Base-by-base conservation (phyloP, 2,113 vertebrate genomes). In the Eulemur rufifrons region DNA sequence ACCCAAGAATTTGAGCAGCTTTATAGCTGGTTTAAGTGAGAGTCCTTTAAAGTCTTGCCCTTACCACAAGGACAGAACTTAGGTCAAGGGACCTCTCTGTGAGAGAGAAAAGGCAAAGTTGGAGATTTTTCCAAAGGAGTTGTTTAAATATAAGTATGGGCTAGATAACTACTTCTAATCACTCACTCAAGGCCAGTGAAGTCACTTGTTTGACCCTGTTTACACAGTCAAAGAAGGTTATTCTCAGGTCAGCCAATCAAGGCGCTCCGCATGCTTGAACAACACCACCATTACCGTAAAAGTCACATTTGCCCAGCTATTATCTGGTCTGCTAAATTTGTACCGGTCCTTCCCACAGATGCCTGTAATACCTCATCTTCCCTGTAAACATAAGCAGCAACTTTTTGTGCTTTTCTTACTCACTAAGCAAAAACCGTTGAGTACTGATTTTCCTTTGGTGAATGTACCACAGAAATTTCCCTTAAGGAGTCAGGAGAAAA, bases 1-100 rank as follows among this genome's bases (percentile, higher is more conserved):
- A 97, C 98, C 86, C 86, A 97, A 92, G 95, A 98, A 42, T 98
- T 92, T 68, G 98, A 98, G 87, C 98, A 98, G 86, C 98, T 99
- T 99, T 92, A 98, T 68, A 91, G 37, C 80, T 95, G 78, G 61
- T 97, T 56, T 93, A 97, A 88, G 66, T 96, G 64, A 87, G 52
- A 89, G 9, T 68, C 11, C 4, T 15, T 56, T 82, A 25, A 95
- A 45, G 2, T 47, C 47, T 32, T 61, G 34, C 54, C 85, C 17
- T n/a, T 73, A 39, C 6, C 11, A n/a, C 25, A 84, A 61, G 27
- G 47, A 73, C 6, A 83, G 76, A 77, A 80, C 15, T 88, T 92
- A 87, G 6, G 42, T 54, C 15, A 39, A 87, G 59, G 39, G 61
- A 81, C 0, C 27, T 68, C 71, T 87, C 56, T 54, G 27, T 64